Evolutionary conservation across 2,113 vertebrate species (phyloP).

Genomic region (Emberiza fucata): DNA sequence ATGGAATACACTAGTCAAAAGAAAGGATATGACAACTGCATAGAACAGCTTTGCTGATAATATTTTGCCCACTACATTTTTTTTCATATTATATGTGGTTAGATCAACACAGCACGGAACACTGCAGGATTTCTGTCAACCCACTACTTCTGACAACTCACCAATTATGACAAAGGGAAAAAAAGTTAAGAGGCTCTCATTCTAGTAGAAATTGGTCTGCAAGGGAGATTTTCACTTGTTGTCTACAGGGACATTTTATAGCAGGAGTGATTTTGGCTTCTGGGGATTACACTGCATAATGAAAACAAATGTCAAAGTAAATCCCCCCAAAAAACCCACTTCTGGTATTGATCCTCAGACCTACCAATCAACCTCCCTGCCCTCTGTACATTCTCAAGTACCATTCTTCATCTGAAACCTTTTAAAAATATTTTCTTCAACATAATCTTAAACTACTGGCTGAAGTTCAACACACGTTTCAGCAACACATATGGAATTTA

Average conservation of each 20-base stretch:
- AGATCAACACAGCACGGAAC: not conserved
- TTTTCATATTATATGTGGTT: not conserved
- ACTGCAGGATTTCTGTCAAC: not conserved
- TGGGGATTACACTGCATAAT: constrained; percentile 53
- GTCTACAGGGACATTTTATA: constrained; percentile 21
- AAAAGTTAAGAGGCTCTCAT: not conserved
- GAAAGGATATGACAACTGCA: not conserved
- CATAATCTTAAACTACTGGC: constrained; percentile 53
- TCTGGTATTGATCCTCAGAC: constrained; percentile 51
- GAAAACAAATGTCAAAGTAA: constrained; percentile 67
- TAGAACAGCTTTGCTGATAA: not conserved
- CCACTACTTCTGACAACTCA: not conserved
- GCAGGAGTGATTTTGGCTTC: constrained; percentile 30
- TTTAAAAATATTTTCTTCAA: constrained; percentile 50
- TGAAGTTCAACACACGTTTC: constrained; percentile 49
- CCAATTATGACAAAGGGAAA: constrained; percentile 7
- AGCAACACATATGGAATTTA: constrained; percentile 60
- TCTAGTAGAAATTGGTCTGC: constrained; percentile 44
- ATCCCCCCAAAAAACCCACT: constrained; percentile 45
- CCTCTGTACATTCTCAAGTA: constrained; percentile 31
- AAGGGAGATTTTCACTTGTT: constrained; percentile 43
- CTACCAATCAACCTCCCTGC: constrained; percentile 13
- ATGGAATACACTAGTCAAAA: not conserved
- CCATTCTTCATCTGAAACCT: constrained; percentile 59
- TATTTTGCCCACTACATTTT: not conserved